Conservation (phyloP, 2,113 vertebrate genomes). For the Grantiella picta region DNA sequence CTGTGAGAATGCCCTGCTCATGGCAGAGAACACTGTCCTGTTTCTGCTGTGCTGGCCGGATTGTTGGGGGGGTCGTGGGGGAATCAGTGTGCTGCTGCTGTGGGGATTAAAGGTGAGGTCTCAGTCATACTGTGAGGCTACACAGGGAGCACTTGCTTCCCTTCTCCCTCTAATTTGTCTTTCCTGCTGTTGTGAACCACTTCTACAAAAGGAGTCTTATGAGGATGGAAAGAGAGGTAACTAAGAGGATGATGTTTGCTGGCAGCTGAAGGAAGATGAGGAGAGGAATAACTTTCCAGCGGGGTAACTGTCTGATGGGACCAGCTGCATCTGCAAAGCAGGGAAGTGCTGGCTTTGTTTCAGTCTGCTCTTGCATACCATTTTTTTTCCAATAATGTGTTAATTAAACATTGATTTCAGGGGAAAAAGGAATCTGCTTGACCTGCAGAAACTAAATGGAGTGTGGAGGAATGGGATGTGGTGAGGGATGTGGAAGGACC, state of each 20-base stretch:
- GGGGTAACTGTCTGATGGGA: background rate
- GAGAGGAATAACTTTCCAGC: background rate
- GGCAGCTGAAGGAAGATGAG: background rate
- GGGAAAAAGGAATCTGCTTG: constrained; percentile 68
- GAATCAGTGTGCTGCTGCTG: background rate
- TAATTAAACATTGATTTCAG: constrained; percentile 81
- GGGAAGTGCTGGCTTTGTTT: constrained; percentile 62
- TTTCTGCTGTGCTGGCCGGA: background rate
- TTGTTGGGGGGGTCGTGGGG: background rate
- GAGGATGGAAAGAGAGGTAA: background rate
- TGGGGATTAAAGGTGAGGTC: background rate
- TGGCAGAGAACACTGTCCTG: background rate
- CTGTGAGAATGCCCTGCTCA: background rate
- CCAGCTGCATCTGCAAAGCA: constrained; percentile 30
- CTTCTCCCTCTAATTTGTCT: background rate
- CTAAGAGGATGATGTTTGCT: background rate
- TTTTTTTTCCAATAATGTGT: constrained; percentile 73
- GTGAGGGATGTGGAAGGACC: constrained; percentile 43
- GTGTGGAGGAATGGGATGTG: constrained; percentile 56
- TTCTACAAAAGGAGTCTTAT: background rate
- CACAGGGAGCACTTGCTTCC: background rate
- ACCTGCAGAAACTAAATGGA: constrained; percentile 73
- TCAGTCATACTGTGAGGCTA: background rate
- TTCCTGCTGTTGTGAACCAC: background rate
- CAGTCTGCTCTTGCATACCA: constrained; percentile 58